Conservation (phyloP, 2,797 vertebrate species). For the Characodon lateralis region DNA sequence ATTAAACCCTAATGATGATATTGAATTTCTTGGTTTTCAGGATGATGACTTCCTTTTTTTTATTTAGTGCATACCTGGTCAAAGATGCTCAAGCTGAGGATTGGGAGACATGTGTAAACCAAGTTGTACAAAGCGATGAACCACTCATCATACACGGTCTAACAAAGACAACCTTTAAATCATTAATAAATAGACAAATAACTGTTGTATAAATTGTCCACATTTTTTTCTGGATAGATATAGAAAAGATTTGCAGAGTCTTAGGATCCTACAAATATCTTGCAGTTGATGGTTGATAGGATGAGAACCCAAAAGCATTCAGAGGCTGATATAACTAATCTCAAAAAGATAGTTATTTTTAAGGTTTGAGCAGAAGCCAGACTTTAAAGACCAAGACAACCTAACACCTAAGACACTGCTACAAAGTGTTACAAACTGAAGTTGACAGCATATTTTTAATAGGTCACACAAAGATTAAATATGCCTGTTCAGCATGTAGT, state of each 20-base stretch:
- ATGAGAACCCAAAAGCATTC: background rate
- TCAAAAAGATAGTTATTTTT: background rate
- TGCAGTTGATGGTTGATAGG: background rate
- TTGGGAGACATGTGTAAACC: slow-evolving; percentile 89
- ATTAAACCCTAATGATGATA: background rate
- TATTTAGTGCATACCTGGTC: slow-evolving; percentile 85
- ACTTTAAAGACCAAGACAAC: background rate
- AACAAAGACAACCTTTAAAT: background rate
- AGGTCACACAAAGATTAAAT: background rate
- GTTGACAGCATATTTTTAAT: too few relatives aligned
- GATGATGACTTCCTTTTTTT: background rate
- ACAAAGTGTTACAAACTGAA: too few relatives aligned
- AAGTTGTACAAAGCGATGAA: slow-evolving; percentile 27
- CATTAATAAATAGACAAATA: background rate
- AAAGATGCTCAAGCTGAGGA: slow-evolving; percentile 92
- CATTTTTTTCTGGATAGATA: background rate
- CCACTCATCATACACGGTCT: slow-evolving; percentile 23
- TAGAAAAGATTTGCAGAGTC: background rate
- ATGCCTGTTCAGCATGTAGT: too few relatives aligned
- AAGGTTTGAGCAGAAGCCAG: background rate
- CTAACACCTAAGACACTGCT: too few relatives aligned
- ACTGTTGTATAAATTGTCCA: too few relatives aligned
- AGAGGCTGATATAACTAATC: background rate
- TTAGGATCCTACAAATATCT: too few relatives aligned
- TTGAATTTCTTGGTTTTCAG: background rate